Percentiles rank a stretch among this genome's conserved stretches.
Evolutionary conservation across 2,888 invertebrate species (phyloP).

Genomic region (Hypsopygia costalis): DNA sequence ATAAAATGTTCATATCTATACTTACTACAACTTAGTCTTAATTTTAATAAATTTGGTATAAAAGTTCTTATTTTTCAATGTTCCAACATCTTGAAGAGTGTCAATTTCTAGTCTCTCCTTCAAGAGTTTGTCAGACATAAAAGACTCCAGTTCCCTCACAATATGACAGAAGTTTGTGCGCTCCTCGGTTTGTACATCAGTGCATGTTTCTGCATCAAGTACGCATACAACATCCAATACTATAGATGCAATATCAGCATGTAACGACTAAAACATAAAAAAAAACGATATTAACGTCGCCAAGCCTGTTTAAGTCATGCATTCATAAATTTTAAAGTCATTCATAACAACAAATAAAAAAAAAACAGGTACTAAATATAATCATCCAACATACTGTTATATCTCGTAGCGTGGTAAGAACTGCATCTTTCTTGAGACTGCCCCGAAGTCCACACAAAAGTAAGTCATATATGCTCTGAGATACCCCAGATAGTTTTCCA

Average conservation of each 20-base stretch:
- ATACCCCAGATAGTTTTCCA: conserved; percentile 83
- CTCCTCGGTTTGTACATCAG: conserved; percentile 85
- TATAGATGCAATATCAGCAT: conserved; percentile 90
- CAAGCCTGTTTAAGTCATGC: no score
- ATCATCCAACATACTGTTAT: conserved; percentile 88
- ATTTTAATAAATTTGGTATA: conserved; percentile 98
- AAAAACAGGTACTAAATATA: no score
- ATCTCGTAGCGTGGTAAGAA: conserved; percentile 86
- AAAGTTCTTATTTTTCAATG: conserved; percentile 93
- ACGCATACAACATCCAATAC: conserved; percentile 92
- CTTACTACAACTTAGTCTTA: conserved; percentile 98
- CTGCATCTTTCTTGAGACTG: conserved; percentile 88
- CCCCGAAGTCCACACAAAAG: conserved; percentile 89
- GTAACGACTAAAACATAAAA: conserved; percentile 80
- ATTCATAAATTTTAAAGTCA: no score
- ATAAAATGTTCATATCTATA: conserved; percentile 36
- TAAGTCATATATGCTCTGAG: conserved; percentile 89
- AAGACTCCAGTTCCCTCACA: conserved; percentile 89
- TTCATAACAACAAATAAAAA: no score
- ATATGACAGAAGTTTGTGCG: conserved; percentile 88
- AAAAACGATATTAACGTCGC: no score
- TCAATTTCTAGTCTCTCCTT: conserved; percentile 97
- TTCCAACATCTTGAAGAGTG: conserved; percentile 94
- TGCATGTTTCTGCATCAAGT: conserved; percentile 90
- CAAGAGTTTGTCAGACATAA: conserved; percentile 91